Conservation (phyloP, 2,113 vertebrate species). For the Stercorarius parasiticus region DNA sequence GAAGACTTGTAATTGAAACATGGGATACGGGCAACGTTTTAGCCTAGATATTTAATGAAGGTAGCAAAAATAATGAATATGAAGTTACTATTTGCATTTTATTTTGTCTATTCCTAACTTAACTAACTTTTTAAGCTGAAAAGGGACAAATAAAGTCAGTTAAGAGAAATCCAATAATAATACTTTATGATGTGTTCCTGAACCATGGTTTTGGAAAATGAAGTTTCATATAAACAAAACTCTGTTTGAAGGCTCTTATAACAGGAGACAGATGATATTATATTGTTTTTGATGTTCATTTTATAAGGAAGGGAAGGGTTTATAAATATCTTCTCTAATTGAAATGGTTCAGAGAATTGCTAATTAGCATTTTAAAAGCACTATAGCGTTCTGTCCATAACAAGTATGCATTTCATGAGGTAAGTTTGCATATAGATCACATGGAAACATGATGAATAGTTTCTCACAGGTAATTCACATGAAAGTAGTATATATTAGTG, state of each 20-base stretch:
- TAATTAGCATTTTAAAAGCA: constrained; percentile 49
- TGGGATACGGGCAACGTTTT: not conserved
- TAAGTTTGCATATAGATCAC: constrained; percentile 28
- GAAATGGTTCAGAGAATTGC: constrained; percentile 52
- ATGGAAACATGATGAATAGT: constrained; percentile 7
- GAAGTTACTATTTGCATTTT: not conserved
- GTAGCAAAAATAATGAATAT: not conserved
- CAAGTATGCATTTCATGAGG: not conserved
- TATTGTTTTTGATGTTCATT: constrained; percentile 51
- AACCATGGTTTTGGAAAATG: constrained; percentile 17
- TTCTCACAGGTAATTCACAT: constrained; percentile 52
- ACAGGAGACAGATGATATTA: constrained; percentile 39
- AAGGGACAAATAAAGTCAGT: not conserved
- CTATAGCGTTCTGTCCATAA: not conserved
- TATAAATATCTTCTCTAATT: constrained; percentile 53
- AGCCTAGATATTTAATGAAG: not conserved
- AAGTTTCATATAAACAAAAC: constrained; percentile 48
- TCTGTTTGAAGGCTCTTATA: constrained; percentile 33
- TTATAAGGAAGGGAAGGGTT: constrained; percentile 25
- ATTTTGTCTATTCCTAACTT: not conserved
- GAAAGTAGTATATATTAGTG: not conserved
- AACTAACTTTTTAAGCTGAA: not conserved
- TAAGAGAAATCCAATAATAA: not conserved
- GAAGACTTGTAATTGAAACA: not conserved
- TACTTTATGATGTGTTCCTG: not conserved